Base-by-base conservation (phyloP, 2,888 invertebrate genomes). In the Stenichneumon culpator region DNA sequence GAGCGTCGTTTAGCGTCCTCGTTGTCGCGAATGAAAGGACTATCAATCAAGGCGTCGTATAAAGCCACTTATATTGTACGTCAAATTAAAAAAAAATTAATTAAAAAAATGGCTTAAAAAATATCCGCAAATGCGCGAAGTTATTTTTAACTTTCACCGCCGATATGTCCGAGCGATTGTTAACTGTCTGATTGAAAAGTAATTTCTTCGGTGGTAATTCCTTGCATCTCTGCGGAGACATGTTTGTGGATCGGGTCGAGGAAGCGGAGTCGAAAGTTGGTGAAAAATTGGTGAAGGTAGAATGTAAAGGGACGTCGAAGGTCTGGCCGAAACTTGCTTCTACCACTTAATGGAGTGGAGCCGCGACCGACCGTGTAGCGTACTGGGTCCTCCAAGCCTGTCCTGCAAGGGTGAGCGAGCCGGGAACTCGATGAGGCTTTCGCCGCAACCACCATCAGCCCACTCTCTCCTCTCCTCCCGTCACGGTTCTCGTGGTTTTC, bases 401-500 rank as follows among this genome's bases (percentile, higher is more conserved):
- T n/a, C 25, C n/a, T 14, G 19, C 60, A 52, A 75, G 68, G 60
- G n/a, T 5, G 44, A n/a, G 54, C 54, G 47, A 36, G n/a, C 25
- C 28, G 74, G 63, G 50, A 73, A 74, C 73, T 84, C 83, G 69
- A 54, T 70, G 60, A 82, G 74, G 80, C 69, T 75, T 32, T 74
- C 60, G 63, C 79, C 79, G 22, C 79, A 86, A 75, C 85, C 75
- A 67, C 70, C 72, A 82, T 77, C 77, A 80, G 75, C 80, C 78
- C 54, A 78, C 67, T 63, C 77, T 65, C 69, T 74, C 52, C 77
- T 72, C 60, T 67, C 67, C 77, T 84, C 60, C 67, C 70, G 63
- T 79, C 74, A 84, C 54, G 73, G 52, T 79, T 82, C 81, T 69
- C 78, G 81, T 78, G 84, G 82, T 69, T 84, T 84, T 74, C 81